These are phyloP conservation scores for Tetrao urogallus DNA, from an alignment of 2,113 vertebrate species.

Conservation along the genomic window DNA sequence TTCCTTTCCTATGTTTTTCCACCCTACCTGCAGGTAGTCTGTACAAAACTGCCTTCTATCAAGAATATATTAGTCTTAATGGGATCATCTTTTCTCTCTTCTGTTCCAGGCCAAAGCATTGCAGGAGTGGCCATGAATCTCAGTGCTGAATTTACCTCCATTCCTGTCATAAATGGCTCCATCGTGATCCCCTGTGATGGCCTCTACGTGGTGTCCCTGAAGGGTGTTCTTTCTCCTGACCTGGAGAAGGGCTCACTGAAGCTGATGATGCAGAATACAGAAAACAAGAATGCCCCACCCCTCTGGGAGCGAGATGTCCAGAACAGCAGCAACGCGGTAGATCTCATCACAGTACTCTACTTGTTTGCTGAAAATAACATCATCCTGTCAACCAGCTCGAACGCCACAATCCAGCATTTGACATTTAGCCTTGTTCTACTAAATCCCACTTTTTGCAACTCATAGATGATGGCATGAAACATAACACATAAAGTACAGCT, in stretches of 20 bases:
- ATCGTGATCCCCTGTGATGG: conserved; percentile 35
- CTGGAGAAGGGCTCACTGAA: not conserved
- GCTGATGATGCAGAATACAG: not conserved
- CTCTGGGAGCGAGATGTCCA: not conserved
- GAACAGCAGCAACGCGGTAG: accelerated
- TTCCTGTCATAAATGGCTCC: conserved; percentile 41
- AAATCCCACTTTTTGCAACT: accelerated
- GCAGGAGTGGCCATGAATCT: conserved; percentile 17
- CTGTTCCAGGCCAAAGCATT: not conserved
- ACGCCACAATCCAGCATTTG: accelerated
- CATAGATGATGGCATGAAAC: not conserved
- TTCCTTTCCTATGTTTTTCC: not conserved
- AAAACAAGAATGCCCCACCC: accelerated
- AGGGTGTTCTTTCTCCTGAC: not conserved
- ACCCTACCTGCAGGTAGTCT: not conserved
- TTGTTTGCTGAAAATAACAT: not conserved
- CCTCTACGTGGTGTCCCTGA: conserved; percentile 52
- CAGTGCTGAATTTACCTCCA: not conserved
- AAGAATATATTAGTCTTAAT: not conserved
- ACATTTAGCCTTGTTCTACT: not conserved
- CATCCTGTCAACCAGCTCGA: not conserved
- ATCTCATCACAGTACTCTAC: not conserved
- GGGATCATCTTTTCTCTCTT: not conserved
- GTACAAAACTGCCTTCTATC: not conserved
- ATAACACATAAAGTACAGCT: not conserved